Base-by-base conservation (phyloP, 2,888 invertebrate species). In the Hetaerina titia region DNA sequence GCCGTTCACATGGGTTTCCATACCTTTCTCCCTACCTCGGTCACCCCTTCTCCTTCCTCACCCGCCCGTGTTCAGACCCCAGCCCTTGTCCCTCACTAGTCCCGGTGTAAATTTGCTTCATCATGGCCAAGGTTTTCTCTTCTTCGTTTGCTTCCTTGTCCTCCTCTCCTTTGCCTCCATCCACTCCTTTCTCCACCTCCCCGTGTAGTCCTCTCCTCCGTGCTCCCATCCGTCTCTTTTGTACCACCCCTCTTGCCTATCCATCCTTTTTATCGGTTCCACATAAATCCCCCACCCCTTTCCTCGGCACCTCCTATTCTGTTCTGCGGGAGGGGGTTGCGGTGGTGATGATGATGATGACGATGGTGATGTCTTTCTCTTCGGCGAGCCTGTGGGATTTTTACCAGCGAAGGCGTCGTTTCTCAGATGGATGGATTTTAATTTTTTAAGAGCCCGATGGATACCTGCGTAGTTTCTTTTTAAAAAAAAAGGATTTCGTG, bases 61-160 rank as follows among this genome's bases (percentile, higher is more conserved):
- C 89, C 57, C 22, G 22, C 22, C 17, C 89, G 0, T 19, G 8
- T 19, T 56, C 31, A 7, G 7, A n/a, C 56, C 56, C 89, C 57
- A 22, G 56, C 89, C 56, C 56, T 89, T 58, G n/a, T 89, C 58
- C 89, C 89, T n/a, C 58, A 13, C 7, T 45, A 5, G 31, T n/a
- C 45, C 90, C 60, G 58, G 58, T 22, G 58, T 25, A 64, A 92
- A 92, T 92, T 92, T 92, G 92, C 92, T 92, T 92, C 92, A 92
- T 92, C 92, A 92, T 92, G 92, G 15, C 69, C 63, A 60, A 64
- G 63, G 90, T 64, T 64, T 63, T 69, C 31, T 2, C 19, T 69
- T 56, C 69, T 19, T 63, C 74, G n/a, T 13, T 31, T 19, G 17
- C 45, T 88, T 88, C 31, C 56, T 88, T 19, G 45, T 31, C 88